These are phyloP conservation scores for Papilio helenus DNA, from an alignment of 1,140 invertebrate genomes.

Conservation along the genomic window DNA sequence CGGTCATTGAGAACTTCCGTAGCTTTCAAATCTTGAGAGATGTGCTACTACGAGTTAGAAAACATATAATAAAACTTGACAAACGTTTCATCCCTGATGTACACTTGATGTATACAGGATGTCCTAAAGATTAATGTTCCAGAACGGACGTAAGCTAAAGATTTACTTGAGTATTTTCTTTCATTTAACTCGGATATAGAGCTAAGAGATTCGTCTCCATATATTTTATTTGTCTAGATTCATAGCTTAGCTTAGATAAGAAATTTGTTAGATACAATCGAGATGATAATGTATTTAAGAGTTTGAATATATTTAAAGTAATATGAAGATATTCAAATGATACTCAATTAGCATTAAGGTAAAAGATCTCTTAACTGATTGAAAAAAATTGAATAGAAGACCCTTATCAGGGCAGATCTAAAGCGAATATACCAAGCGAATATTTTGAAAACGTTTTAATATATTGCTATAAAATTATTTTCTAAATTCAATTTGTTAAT, in stretches of 20 bases:
- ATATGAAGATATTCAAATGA: neutral
- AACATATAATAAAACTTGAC: neutral
- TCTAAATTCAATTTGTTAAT: neutral
- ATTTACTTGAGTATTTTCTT: slow-evolving; percentile 6
- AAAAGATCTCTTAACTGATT: slow-evolving; percentile 10
- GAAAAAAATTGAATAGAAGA: neutral
- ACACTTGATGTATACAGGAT: neutral
- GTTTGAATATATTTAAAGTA: neutral
- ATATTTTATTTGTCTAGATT: too few species aligned
- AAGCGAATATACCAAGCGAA: neutral
- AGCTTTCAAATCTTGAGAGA: neutral
- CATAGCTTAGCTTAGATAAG: neutral
- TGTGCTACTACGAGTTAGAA: neutral
- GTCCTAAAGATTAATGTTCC: neutral
- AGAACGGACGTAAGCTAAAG: neutral
- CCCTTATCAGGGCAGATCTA: neutral
- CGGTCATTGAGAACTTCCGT: neutral
- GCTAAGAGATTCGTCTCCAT: too few species aligned
- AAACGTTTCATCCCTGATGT: neutral
- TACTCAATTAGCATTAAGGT: neutral
- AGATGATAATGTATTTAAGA: neutral
- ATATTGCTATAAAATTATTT: neutral
- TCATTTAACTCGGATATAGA: neutral
- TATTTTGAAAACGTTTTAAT: neutral
- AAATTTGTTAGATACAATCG: neutral